These are phyloP conservation scores for Rhegmatorhina hoffmannsi DNA, from an alignment of 2,113 vertebrate species.

Conservation along the genomic window DNA sequence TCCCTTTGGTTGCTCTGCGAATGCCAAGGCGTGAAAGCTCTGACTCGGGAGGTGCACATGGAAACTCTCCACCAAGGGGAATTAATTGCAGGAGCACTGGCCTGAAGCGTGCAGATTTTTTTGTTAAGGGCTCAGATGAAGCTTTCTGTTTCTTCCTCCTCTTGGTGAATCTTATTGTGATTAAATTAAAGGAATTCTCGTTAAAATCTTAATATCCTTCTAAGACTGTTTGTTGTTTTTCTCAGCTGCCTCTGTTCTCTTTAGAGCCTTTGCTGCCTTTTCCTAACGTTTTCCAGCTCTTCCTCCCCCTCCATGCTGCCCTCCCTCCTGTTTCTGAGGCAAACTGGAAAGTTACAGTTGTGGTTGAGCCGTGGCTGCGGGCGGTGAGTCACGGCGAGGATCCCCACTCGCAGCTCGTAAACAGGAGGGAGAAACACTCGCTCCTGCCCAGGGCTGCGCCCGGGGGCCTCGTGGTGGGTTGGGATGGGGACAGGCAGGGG, in stretches of 20 bases:
- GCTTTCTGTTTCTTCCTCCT: constrained; percentile 27
- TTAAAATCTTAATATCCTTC: constrained; percentile 59
- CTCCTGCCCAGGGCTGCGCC: neutral
- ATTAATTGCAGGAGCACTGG: constrained; percentile 42
- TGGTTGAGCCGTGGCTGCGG: constrained; percentile 20
- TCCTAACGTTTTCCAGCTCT: constrained; percentile 61
- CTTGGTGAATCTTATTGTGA: constrained; percentile 50
- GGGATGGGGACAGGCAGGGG: neutral
- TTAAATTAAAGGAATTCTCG: constrained; percentile 63
- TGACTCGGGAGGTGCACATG: constrained; percentile 10
- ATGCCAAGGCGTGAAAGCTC: constrained; percentile 32
- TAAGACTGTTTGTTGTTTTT: constrained; percentile 58
- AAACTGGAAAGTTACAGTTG: constrained; percentile 48
- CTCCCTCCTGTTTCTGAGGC: constrained; percentile 14
- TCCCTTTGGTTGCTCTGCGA: neutral
- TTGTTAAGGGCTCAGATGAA: constrained; percentile 17
- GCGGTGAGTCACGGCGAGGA: constrained; percentile 49
- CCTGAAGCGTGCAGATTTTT: neutral
- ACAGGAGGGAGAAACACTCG: neutral
- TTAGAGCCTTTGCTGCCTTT: constrained; percentile 39
- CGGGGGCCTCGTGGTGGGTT: fast-evolving
- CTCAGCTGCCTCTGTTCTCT: constrained; percentile 46
- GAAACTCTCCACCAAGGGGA: neutral
- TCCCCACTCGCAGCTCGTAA: constrained; percentile 52
- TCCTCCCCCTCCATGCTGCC: neutral